A percentile compares a stretch with the other conserved stretches of the same genome.
These are phyloP conservation scores for Elymnias hypermnestra DNA, from an alignment of 1,140 invertebrate genomes.

Conservation along the genomic window DNA sequence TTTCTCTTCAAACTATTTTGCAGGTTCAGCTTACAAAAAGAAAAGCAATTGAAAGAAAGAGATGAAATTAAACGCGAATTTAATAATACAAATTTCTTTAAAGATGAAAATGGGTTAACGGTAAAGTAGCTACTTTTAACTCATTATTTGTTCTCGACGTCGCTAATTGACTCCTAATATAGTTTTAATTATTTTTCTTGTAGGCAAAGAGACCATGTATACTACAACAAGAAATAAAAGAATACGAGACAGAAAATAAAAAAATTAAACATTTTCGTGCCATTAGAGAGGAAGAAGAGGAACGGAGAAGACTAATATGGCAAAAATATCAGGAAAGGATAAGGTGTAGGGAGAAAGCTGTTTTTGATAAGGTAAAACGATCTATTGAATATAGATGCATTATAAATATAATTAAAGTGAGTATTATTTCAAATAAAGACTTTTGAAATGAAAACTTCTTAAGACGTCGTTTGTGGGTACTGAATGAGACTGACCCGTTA, in stretches of 20 bases:
- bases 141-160: no score
- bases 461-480: no score
- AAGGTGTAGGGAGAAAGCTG: constrained; percentile 21
- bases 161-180: no score
- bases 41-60: neutral
- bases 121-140: no score
- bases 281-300: constrained; percentile 11
- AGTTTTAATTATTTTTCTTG: no score
- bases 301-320: constrained; percentile 11
- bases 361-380: constrained; percentile 17
- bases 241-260: constrained; percentile 8
- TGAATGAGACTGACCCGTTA: no score
- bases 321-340: constrained; percentile 23
- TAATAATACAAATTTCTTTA: neutral
- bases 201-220: neutral
- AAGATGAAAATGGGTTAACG: no score
- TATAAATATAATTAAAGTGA: no score
- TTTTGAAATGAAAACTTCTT: no score
- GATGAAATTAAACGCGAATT: neutral
- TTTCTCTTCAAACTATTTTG: no score
- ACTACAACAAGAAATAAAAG: constrained; percentile 1
- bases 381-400: no score
- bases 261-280: constrained; percentile 2
- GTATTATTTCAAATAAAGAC: no score
- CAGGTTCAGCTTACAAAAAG: neutral